Evolutionary conservation across 1,140 invertebrate genomes (phyloP), one percentile per base, ranked within the genome.

Genomic region (Tetraneura akinire): DNA sequence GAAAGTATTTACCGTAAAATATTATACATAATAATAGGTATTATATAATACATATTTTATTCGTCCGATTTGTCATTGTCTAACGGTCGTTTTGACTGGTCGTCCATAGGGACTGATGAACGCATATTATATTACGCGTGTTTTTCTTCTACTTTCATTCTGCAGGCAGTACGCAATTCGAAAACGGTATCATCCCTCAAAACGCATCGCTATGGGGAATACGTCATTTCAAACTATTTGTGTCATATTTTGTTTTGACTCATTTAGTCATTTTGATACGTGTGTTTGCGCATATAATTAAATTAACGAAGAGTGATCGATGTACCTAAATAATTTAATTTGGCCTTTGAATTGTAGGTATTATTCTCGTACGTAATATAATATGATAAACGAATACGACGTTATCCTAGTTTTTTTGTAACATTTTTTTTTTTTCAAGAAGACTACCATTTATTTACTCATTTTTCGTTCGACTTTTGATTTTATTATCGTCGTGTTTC

Each of bases 171-270:
- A 16, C 18, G 1, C n/a, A 21, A 66, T 21, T 5, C 18, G n/a
- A 1, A 3, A 37, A 66, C 37, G 16, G 62, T 45, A 8, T 1
- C 62, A 66, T 42, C 62, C 32, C 37, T 66, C 32, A n/a, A 10
- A 66, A 42, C 6, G 8, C n/a, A 42, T n/a, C n/a, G n/a, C 37
- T 64, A 18, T 18, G 1, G 10, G n/a, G n/a, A 18, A n/a, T 45
- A 8, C 49, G 16, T 8, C 1, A 62, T 62, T 62, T 1, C 16
- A 29, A 16, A 8, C 26, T 32, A 62, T 62, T 32, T 62, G 60
- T 8, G n/a, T 66, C 13, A 66, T n/a, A 66, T 42, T 37, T 66
- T 42, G 37, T 66, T 66, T 45, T 66, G 62, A 66, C 62, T 66
- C 32, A 14, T 21, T 66, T n/a, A 2, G 5, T n/a, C n/a, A n/a